Percentiles rank a stretch among this genome's conserved stretches.
phyloP scores from a whole-genome alignment of 2,113 vertebrate genomes.

The Ciconia boyciana region DNA sequence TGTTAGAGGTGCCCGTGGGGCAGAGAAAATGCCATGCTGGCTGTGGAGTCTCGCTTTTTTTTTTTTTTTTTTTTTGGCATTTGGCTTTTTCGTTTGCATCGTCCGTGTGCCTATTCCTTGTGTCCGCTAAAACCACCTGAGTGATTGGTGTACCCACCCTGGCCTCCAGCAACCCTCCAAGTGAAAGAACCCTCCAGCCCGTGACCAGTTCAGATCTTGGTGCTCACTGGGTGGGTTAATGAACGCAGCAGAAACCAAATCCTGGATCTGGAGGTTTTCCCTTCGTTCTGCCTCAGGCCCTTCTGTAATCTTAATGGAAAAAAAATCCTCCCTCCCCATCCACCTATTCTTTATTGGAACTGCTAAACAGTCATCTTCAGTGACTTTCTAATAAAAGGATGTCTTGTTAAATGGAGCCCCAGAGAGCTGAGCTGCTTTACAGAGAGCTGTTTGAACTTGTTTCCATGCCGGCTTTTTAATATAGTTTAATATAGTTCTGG shows the following conservation, averaged over 20 bases:
- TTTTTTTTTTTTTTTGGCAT: background rate
- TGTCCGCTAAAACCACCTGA: background rate
- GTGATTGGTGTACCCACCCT: background rate
- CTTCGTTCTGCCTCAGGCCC: background rate
- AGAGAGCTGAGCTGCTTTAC: slow-evolving; percentile 28
- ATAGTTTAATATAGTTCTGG: slow-evolving; percentile 10
- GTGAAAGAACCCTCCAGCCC: background rate
- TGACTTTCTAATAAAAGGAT: slow-evolving; percentile 40
- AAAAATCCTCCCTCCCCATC: background rate
- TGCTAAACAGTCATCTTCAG: slow-evolving; percentile 33
- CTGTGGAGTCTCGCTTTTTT: background rate
- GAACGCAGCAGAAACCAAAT: accelerated
- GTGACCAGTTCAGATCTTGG: background rate
- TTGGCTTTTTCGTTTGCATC: background rate
- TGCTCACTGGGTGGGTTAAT: background rate
- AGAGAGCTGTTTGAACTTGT: slow-evolving; percentile 42
- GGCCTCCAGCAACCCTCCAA: background rate
- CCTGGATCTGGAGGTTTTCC: background rate
- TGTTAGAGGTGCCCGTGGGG: background rate
- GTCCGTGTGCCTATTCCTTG: accelerated
- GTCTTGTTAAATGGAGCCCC: slow-evolving; percentile 34
- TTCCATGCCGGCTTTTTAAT: slow-evolving; percentile 21
- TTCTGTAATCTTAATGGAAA: background rate
- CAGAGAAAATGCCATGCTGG: background rate
- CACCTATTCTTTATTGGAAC: slow-evolving; percentile 24